phyloP scores from a whole-genome alignment of 2,797 vertebrate genomes.

The Gallinago stenura region DNA sequence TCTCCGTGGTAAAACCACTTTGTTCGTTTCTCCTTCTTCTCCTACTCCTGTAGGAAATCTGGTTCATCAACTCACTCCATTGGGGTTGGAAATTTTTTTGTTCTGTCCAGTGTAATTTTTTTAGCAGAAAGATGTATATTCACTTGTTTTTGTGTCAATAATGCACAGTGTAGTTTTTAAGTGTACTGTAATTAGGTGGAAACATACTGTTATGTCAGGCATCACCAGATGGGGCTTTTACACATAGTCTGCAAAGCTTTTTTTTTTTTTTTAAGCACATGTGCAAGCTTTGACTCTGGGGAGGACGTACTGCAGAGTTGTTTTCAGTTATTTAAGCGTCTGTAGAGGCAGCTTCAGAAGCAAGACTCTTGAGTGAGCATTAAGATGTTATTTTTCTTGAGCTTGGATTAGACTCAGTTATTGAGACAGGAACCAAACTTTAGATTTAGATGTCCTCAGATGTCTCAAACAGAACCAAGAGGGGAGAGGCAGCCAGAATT shows the following conservation, averaged over 20 bases:
- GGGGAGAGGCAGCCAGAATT: background rate
- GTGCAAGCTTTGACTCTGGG: slow-evolving; percentile 30
- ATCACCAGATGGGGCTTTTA: slow-evolving; percentile 61
- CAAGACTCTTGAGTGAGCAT: slow-evolving; percentile 29
- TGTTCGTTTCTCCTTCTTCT: background rate
- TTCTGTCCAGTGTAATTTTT: background rate
- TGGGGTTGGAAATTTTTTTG: background rate
- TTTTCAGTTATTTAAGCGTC: slow-evolving; percentile 43
- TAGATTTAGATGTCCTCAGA: slow-evolving; percentile 29
- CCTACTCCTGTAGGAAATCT: background rate
- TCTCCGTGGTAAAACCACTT: background rate
- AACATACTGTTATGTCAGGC: slow-evolving; percentile 48
- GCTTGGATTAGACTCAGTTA: slow-evolving; percentile 25
- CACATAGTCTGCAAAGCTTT: background rate
- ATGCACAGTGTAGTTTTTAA: slow-evolving; percentile 20
- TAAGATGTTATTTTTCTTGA: slow-evolving; percentile 51
- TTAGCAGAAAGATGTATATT: background rate
- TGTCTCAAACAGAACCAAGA: background rate
- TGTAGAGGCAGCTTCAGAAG: slow-evolving; percentile 21
- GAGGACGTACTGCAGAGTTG: slow-evolving; percentile 1
- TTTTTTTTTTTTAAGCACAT: background rate
- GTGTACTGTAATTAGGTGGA: slow-evolving; percentile 41
- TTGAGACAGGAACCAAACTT: slow-evolving; percentile 31
- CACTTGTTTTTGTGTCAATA: slow-evolving; percentile 30
- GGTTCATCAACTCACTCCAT: background rate